Percentiles rank a stretch among this genome's conserved stretches.
These are phyloP conservation scores for Forbesichthys papilliferus DNA, from an alignment of 2,113 vertebrate genomes.

Conservation along the genomic window DNA sequence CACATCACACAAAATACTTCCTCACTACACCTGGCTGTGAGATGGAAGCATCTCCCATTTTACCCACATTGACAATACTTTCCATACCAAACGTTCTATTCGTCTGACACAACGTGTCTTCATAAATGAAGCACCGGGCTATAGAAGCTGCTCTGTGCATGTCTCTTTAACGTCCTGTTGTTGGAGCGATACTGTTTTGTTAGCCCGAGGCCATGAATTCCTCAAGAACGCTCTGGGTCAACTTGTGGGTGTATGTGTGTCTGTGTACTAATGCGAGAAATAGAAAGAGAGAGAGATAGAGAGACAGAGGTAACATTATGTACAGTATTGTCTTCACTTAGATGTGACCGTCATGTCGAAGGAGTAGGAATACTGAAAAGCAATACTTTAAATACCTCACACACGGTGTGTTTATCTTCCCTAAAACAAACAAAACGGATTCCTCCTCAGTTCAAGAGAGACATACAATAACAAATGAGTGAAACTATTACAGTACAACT, in stretches of 20 bases:
- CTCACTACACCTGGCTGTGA: background rate
- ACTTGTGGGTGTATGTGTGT: conserved; percentile 53
- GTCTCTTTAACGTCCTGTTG: conserved; percentile 47
- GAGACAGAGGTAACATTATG: no score
- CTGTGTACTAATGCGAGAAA: conserved; percentile 17
- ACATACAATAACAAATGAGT: background rate
- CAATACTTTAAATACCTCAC: no score
- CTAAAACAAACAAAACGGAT: conserved; percentile 10
- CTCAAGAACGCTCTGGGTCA: conserved; percentile 49
- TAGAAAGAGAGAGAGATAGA: conserved; percentile 3
- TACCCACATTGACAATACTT: conserved; percentile 33
- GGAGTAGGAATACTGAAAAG: no score
- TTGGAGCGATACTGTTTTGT: conserved; percentile 59
- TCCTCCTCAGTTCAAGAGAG: background rate
- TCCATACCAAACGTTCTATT: conserved; percentile 13
- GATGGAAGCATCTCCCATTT: background rate
- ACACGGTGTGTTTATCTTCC: background rate
- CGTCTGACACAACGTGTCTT: conserved; percentile 16
- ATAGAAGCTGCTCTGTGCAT: conserved; percentile 27
- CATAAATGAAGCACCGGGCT: conserved; percentile 12
- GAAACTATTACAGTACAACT: background rate
- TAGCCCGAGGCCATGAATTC: conserved; percentile 74
- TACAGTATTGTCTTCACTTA: no score
- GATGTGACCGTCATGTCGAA: no score
- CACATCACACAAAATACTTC: background rate